Evolutionary conservation across 2,888 invertebrate species (phyloP).

Genomic region (Lepidonotus clava): DNA sequence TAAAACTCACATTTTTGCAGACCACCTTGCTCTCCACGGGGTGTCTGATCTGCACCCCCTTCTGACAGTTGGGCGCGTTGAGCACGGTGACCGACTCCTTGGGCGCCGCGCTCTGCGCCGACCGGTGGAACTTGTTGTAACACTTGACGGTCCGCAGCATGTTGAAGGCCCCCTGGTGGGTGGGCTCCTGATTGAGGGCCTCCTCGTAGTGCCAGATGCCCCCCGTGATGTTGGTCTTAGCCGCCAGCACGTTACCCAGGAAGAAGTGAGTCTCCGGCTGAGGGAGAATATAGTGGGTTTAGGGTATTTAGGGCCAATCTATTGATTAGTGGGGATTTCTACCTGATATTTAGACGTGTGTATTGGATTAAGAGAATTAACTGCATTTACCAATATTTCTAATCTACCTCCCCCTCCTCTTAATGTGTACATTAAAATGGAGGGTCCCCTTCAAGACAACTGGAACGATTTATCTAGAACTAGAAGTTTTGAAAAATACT

Average conservation of each 20-base stretch:
- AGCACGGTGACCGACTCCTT: constrained; percentile 64
- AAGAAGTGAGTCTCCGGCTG: constrained; percentile 88
- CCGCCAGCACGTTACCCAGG: constrained; percentile 84
- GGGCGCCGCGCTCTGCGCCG: constrained; percentile 67
- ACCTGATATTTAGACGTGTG: no score
- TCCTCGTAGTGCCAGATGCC: constrained; percentile 78
- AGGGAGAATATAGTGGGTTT: no score
- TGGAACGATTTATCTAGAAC: no score
- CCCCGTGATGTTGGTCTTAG: constrained; percentile 83
- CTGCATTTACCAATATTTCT: no score
- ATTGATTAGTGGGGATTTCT: no score
- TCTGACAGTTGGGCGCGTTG: constrained; percentile 41
- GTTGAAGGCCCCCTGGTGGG: constrained; percentile 72
- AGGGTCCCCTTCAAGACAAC: no score
- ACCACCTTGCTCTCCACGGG: constrained; percentile 75
- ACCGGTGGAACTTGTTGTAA: constrained; percentile 75
- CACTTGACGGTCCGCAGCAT: constrained; percentile 77
- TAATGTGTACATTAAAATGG: no score
- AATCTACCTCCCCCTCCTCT: no score
- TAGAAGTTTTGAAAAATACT: no score
- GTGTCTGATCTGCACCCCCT: constrained; percentile 32
- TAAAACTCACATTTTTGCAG: constrained; percentile 77
- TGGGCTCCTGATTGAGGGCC: constrained; percentile 75
- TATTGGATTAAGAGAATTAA: no score
- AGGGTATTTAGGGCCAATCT: no score